Conservation (phyloP, 2,888 invertebrate genomes). For the Keiferia lycopersicella region DNA sequence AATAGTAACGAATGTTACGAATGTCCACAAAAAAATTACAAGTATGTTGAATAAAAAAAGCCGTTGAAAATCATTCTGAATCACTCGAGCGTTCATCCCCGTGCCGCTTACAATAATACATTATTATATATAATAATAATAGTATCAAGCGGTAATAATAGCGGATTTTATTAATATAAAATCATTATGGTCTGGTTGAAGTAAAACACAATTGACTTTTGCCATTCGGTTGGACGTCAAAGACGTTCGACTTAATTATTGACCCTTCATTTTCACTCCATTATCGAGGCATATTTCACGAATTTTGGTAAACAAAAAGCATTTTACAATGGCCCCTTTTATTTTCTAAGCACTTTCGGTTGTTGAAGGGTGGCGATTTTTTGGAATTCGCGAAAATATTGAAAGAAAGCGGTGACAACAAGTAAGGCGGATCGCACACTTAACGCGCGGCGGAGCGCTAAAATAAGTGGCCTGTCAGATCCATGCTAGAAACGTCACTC, state of each 20-base stretch:
- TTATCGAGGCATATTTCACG: constrained; percentile 56
- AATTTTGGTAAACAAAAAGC: constrained; percentile 25
- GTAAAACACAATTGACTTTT: constrained; percentile 76
- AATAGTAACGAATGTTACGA: constrained; percentile 39
- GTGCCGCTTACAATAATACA: constrained; percentile 66
- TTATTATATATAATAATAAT: constrained; percentile 71
- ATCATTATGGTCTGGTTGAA: constrained; percentile 62
- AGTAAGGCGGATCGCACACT: no score
- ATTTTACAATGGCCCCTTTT: constrained; percentile 19
- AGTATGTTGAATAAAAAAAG: constrained; percentile 52
- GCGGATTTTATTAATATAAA: constrained; percentile 62
- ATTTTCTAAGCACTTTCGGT: constrained; percentile 14
- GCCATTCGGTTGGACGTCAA: constrained; percentile 73
- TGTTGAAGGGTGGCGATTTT: constrained; percentile 9
- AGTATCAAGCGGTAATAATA: constrained; percentile 53
- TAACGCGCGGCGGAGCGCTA: no score
- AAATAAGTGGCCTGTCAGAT: no score
- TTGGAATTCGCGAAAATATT: constrained; percentile 7
- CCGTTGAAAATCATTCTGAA: constrained; percentile 70
- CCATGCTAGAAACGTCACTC: no score
- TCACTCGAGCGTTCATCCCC: constrained; percentile 75
- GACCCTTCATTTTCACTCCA: constrained; percentile 66
- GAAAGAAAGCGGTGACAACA: background rate
- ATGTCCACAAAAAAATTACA: constrained; percentile 41
- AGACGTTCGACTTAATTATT: constrained; percentile 73